Base-by-base conservation (phyloP, 2,888 invertebrate genomes). In the Tetragonisca angustula region DNA sequence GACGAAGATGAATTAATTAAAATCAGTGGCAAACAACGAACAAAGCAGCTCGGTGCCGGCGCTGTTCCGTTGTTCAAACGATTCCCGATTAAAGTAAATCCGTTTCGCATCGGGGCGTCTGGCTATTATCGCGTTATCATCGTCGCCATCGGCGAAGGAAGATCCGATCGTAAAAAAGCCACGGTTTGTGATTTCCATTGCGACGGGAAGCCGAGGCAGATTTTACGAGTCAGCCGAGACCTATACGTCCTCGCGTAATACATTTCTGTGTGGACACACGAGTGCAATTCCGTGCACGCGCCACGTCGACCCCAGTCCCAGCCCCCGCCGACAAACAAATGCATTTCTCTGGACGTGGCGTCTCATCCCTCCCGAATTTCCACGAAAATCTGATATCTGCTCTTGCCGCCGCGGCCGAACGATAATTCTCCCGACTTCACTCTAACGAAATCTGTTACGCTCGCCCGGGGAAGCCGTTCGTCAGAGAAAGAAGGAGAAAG, bases 231-330 rank as follows among this genome's bases (percentile, higher is more conserved):
- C 54, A 50, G 61, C 21, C 62, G 79, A 69, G 75, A 64, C 61
- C 43, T 49, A 32, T 70, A 43, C 70, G 65, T 49, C 32, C 65
- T 52, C 59, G 65, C 27, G 56, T 72, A 69, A 70, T 62, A 70
- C 71, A 49, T 64, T 65, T 27, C 11, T 32, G n/a, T 43, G 71
- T 52, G 70, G 52, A 70, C 59, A 76, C 54, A 54, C 65, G 50
- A 62, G 54, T n/a, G 64, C 68, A 64, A 81, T 79, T 81, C 73
- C 52, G 73, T 74, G 81, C 78, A 78, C 72, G 79, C 69, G 79
- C 69, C 24, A n/a, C 71, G 19, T 52, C 52, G 17, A 69, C 67
- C 36, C 32, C 62, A 13, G 21, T 21, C 21, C 0, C 27, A 32
- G 19, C 62, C 15, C 50, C 49, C 50, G n/a, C 59, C 49, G 36